A percentile compares a stretch with the other conserved stretches of the same genome.
Evolutionary conservation across 2,888 invertebrate genomes (phyloP).

Genomic region (Sepioteuthis lessoniana): DNA sequence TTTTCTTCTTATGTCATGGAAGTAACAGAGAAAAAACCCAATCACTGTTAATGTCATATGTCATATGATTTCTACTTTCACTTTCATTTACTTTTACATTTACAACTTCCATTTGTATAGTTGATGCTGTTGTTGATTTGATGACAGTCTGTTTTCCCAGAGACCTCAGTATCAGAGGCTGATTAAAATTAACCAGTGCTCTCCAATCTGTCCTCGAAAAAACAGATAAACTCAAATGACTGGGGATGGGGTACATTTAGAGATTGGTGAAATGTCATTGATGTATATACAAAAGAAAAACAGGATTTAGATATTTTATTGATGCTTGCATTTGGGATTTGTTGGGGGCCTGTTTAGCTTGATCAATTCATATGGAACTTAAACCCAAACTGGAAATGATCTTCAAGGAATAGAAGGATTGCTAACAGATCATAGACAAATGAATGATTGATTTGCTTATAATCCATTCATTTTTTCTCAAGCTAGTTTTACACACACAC

Average conservation of each 20-base stretch:
- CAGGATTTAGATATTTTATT: constrained; percentile 17
- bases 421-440: neutral
- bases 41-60: constrained; percentile 33
- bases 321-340: neutral
- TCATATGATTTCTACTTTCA: neutral
- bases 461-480: neutral
- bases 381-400: neutral
- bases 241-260: neutral
- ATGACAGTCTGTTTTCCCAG: neutral
- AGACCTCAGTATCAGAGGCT: neutral
- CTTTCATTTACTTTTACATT: neutral
- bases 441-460: neutral
- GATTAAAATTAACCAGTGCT: constrained; percentile 18
- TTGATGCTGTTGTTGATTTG: neutral
- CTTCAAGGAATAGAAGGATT: neutral
- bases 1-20: neutral
- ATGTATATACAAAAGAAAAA: neutral
- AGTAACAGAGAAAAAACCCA: neutral
- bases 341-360: neutral
- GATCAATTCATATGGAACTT: neutral
- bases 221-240: neutral
- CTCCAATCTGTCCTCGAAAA: neutral
- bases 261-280: neutral
- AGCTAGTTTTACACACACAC: too few species aligned
- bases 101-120: neutral